These are phyloP conservation scores for Ceratina australensis DNA, from an alignment of 1,140 invertebrate genomes.

Conservation along the genomic window DNA sequence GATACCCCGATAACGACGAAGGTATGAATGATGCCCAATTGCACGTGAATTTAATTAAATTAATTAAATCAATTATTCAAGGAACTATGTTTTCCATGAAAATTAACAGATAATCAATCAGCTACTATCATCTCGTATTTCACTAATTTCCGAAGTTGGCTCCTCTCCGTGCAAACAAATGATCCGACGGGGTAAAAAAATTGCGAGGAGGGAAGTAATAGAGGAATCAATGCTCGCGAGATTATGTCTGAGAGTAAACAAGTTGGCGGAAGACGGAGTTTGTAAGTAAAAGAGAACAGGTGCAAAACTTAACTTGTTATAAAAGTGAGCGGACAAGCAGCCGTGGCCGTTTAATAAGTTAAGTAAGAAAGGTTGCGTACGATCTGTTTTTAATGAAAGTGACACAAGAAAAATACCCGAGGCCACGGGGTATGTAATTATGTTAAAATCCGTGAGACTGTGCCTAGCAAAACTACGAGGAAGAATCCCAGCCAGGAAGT, in stretches of 20 bases:
- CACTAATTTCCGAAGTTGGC: no score
- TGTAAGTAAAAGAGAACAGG: neutral
- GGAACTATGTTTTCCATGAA: neutral
- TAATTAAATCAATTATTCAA: no score
- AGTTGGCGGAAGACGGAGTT: neutral
- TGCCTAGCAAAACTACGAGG: neutral
- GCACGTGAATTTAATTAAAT: no score
- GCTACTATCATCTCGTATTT: no score
- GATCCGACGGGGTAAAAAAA: neutral
- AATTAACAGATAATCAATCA: no score
- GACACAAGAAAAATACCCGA: neutral
- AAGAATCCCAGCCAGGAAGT: neutral
- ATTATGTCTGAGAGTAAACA: neutral
- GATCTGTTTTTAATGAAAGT: slow-evolving; percentile 6
- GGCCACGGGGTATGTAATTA: neutral
- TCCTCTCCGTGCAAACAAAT: neutral
- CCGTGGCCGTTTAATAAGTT: neutral
- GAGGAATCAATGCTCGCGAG: neutral
- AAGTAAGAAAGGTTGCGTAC: neutral
- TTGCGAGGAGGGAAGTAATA: neutral
- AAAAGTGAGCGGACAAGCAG: neutral
- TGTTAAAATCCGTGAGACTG: neutral
- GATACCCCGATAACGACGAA: no score
- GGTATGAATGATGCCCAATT: no score
- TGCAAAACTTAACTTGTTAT: slow-evolving; percentile 10